phyloP scores from a whole-genome alignment of 53 echinoderm and acorn worm genomes.

The Zoroaster sp. region DNA sequence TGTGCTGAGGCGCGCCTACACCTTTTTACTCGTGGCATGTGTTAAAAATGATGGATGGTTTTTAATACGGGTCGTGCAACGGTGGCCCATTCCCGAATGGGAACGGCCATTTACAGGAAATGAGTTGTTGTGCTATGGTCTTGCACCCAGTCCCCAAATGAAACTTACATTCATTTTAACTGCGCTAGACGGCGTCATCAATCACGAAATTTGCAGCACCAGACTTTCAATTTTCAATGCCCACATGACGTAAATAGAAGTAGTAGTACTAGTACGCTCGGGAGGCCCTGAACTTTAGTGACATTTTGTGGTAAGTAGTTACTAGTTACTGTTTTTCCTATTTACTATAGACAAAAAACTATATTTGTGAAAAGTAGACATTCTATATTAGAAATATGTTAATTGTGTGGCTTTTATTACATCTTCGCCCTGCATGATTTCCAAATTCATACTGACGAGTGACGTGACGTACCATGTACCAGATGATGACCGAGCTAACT shows the following conservation, averaged over 20 bases:
- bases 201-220: background rate
- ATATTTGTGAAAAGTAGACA: background rate
- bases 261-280: background rate
- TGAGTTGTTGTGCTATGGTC: background rate
- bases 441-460: background rate
- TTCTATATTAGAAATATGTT: background rate
- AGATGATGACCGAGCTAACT: too few relatives aligned
- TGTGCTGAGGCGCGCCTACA: background rate
- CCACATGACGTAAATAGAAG: background rate
- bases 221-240: background rate
- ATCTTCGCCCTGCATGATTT: background rate
- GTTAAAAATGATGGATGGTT: background rate
- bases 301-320: background rate
- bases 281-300: background rate
- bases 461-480: too few relatives aligned
- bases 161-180: background rate
- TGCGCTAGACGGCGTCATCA: background rate
- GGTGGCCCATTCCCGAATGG: conserved; percentile 44
- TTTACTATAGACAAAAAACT: background rate
- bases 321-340: background rate
- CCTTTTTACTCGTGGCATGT: background rate
- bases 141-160: conserved; percentile 1
- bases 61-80: background rate
- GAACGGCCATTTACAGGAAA: conserved; percentile 30
- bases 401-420: background rate